Percentiles rank a stretch among this genome's conserved stretches.
These are phyloP conservation scores for Pachyseris speciosa DNA, from an alignment of 64 coral and sea anemone species.

Conservation along the genomic window DNA sequence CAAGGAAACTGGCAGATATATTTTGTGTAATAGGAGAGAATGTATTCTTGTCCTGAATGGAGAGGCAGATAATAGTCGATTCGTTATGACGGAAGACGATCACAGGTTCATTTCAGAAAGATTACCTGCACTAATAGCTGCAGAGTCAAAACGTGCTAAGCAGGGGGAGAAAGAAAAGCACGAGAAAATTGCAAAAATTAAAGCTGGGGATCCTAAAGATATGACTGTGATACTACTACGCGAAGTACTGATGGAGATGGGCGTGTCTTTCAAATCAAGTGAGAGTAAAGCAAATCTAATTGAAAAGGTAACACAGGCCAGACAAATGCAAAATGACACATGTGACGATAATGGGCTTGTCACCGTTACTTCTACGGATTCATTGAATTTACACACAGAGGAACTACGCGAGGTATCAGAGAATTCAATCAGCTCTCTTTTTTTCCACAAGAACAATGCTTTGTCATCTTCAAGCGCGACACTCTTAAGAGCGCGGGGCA, in stretches of 20 bases:
- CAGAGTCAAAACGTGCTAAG: slow-evolving; percentile 1
- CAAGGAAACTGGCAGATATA: background rate
- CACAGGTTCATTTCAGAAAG: slow-evolving; percentile 9
- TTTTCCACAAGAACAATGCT: no score
- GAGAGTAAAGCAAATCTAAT: slow-evolving; percentile 11
- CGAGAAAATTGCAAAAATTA: background rate
- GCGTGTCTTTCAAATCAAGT: background rate
- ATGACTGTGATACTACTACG: slow-evolving; percentile 1
- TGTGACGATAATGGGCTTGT: no score
- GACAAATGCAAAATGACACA: no score
- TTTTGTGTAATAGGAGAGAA: background rate
- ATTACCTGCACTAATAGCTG: background rate
- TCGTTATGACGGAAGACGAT: slow-evolving; percentile 1
- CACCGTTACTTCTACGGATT: no score
- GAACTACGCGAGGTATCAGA: no score
- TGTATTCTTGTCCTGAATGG: background rate
- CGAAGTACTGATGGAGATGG: slow-evolving; percentile 12
- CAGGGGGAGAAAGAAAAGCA: slow-evolving; percentile 1
- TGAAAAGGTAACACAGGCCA: background rate
- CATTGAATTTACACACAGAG: no score
- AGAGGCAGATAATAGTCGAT: background rate
- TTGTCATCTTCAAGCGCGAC: no score
- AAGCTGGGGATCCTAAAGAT: slow-evolving; percentile 14
- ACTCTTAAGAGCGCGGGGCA: no score
- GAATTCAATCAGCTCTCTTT: no score